A percentile compares a stretch with the other conserved stretches of the same genome.
These are phyloP conservation scores for Tenodera sinensis DNA, from an alignment of 2,888 invertebrate species.

Conservation along the genomic window DNA sequence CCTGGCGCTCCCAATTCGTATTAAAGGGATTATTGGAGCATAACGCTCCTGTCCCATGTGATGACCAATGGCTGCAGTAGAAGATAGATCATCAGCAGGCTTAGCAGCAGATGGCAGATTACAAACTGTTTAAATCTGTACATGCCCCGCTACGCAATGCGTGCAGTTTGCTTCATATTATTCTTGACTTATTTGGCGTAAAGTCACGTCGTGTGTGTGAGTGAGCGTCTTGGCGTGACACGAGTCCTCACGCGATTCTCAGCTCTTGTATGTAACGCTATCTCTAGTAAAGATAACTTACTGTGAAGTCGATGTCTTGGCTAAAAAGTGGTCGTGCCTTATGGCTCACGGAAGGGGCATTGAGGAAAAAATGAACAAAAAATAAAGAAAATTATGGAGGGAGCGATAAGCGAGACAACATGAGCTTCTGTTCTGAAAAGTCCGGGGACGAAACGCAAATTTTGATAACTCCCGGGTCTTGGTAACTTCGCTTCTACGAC, in stretches of 20 bases:
- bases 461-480: background rate
- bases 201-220: background rate
- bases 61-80: too few relatives aligned
- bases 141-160: background rate
- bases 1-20: too few relatives aligned
- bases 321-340: background rate
- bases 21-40: too few relatives aligned
- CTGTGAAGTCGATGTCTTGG: background rate
- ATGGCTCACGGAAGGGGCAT: background rate
- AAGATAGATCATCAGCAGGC: too few relatives aligned
- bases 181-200: background rate
- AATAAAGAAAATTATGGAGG: background rate
- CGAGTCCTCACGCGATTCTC: background rate
- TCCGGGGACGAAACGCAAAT: background rate
- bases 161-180: background rate
- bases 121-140: too few relatives aligned
- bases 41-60: too few relatives aligned
- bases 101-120: too few relatives aligned
- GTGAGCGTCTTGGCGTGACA: slow-evolving; percentile 9
- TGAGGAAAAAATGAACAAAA: background rate
- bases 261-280: background rate
- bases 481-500: background rate
- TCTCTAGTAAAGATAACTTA: background rate
- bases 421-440: background rate
- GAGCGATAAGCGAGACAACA: slow-evolving; percentile 17